A percentile compares a stretch with the other conserved stretches of the same genome.
Conservation (phyloP, 2,888 invertebrate genomes). For the Lacanobia oleracea region DNA sequence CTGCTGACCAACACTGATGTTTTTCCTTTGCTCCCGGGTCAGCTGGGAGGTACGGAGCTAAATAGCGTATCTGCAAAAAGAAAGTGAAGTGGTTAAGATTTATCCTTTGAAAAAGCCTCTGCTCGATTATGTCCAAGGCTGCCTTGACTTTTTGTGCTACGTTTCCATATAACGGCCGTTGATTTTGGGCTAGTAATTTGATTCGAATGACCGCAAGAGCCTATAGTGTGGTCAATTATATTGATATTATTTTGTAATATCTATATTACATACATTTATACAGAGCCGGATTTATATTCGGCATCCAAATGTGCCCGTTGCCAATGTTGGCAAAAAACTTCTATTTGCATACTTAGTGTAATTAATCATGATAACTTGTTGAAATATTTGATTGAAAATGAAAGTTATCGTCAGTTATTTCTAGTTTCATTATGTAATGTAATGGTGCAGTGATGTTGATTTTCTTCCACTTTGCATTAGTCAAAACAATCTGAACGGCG, state of each 20-base stretch:
- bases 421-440: not conserved
- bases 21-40: too few species aligned
- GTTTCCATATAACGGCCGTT: not conserved
- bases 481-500: not conserved
- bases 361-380: slow-evolving; percentile 40
- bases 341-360: slow-evolving; percentile 14
- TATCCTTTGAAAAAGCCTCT: not conserved
- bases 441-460: slow-evolving; percentile 6
- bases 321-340: slow-evolving; percentile 34
- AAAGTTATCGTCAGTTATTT: slow-evolving; percentile 10
- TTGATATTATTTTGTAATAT: slow-evolving; percentile 4
- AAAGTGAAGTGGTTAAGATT: not conserved
- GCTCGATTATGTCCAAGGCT: slow-evolving; percentile 11
- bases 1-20: too few species aligned
- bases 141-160: not conserved
- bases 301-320: slow-evolving; percentile 15
- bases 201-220: not conserved
- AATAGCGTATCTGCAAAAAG: not conserved
- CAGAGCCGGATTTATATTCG: slow-evolving; percentile 17
- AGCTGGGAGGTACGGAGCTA: not conserved
- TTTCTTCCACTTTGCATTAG: slow-evolving; percentile 3
- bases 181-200: not conserved
- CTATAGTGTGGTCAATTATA: slow-evolving; percentile 7
- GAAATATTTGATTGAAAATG: slow-evolving; percentile 17
- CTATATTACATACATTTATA: not conserved